phyloP scores from a whole-genome alignment of 2,888 invertebrate genomes.

The Dryocosmus kuriphilus region DNA sequence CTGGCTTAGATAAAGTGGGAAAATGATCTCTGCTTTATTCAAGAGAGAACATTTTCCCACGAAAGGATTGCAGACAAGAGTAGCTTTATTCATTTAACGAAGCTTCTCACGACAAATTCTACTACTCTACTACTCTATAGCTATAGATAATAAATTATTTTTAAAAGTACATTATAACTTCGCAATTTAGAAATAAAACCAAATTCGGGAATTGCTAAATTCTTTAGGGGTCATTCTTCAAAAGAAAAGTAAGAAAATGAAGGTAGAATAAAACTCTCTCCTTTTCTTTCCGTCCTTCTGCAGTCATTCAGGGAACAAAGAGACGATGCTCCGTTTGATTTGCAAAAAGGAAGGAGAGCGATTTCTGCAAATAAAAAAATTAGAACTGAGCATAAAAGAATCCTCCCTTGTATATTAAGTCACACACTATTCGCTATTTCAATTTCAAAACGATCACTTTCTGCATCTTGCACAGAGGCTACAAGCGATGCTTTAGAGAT shows the following conservation, averaged over 20 bases:
- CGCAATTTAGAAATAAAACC: not conserved
- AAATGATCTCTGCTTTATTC: not conserved
- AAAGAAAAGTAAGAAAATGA: conserved; percentile 7
- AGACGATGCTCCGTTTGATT: not conserved
- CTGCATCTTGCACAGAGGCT: conserved; percentile 22
- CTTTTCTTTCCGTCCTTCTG: conserved; percentile 5
- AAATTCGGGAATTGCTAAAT: not conserved
- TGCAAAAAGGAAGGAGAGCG: not conserved
- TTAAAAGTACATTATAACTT: not conserved
- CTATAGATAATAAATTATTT: no score
- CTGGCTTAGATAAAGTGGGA: not conserved
- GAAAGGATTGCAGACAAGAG: conserved; percentile 1
- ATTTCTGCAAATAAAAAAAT: conserved; percentile 6
- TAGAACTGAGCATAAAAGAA: not conserved
- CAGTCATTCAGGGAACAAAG: conserved; percentile 1
- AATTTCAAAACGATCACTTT: not conserved
- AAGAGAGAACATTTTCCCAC: conserved; percentile 8
- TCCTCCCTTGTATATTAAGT: not conserved
- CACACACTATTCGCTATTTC: not conserved
- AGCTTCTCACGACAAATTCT: conserved; percentile 56
- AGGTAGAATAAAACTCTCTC: conserved; percentile 3
- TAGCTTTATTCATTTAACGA: conserved; percentile 70
- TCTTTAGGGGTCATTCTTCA: not conserved
- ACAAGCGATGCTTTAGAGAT: not conserved
- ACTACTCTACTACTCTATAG: no score